Base-by-base conservation (phyloP, 1,140 invertebrate species). In the Epicauta chinensis region DNA sequence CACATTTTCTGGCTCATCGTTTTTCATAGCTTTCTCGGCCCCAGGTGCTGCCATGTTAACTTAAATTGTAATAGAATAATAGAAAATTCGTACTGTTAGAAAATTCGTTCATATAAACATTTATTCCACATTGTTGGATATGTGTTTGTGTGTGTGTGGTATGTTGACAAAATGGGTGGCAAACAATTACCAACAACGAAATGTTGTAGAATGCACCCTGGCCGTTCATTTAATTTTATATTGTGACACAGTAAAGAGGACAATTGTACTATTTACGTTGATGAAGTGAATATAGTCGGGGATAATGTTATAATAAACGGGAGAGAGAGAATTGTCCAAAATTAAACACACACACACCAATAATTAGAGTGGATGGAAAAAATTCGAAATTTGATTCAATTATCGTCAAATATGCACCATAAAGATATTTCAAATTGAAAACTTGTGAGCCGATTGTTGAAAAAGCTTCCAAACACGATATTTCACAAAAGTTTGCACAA, bases 171-270 rank as follows among this genome's bases (percentile, higher is more conserved):
- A 47, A 47, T 37, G 45, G 45, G 17, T 12, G 45, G 32, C 45
- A 34, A 23, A 37, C 45, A 47, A 47, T 47, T 47, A 47, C 45
- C 45, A 12, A 37, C 45, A 37, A 37, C 38, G 45, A 47, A 29
- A 34, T 23, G 23, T 38, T 47, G 45, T 47, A 37, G 30, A 47
- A 32, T 47, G 45, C 45, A 47, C 23, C 23, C 23, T 23, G 34
- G 12, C 34, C 45, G 35, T 47, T 38, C 45, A 23, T 47, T 47
- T 47, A 47, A 47, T 47, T 47, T 47, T 47, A 47, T 47, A 17
- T 32, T 47, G 23, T 23, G 45, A 7, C 4, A 23, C 34, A 47
- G 45, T 47, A 47, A 47, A 47, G 37, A 36, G 45, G 45, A 47
- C 45, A 47, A 47, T 47, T 47, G 45, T 47, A 3, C 34, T 16